A percentile compares a stretch with the other conserved stretches of the same genome.
phyloP scores from a whole-genome alignment of 2,888 invertebrate species.

The Lysandra bellargus region DNA sequence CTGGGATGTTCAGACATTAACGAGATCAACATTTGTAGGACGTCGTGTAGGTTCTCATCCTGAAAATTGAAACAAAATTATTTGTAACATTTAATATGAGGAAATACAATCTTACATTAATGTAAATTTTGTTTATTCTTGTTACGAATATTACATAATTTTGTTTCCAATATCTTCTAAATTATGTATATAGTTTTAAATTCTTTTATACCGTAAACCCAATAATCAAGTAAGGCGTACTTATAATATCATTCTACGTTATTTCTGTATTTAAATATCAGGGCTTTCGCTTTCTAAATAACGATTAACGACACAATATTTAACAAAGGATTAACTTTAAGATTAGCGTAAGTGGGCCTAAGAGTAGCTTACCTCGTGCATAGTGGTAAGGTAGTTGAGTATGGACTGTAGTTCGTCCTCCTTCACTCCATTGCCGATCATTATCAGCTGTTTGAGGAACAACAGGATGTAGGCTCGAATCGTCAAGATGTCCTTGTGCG shows the following conservation, averaged over 20 bases:
- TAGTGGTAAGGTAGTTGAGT: constrained; percentile 97
- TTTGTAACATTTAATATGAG: neutral
- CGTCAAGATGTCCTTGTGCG: constrained; percentile 95
- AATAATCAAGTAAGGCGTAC: no score
- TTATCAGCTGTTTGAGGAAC: constrained; percentile 97
- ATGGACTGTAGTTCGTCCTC: constrained; percentile 99
- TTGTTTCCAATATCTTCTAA: no score
- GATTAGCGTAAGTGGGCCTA: no score
- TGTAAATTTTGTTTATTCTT: no score
- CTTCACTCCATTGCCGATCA: constrained; percentile 97
- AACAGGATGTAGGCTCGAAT: constrained; percentile 97
- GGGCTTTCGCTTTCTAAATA: no score
- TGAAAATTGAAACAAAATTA: constrained; percentile 52
- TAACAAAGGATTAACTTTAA: no score
- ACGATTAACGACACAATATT: no score
- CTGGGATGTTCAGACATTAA: constrained; percentile 99
- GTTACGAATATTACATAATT: no score
- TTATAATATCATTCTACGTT: no score
- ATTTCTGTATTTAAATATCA: no score
- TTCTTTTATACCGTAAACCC: no score
- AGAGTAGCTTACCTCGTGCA: constrained; percentile 89
- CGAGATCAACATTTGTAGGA: constrained; percentile 97
- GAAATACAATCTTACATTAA: neutral
- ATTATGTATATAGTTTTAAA: no score
- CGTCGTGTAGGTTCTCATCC: constrained; percentile 99